Conservation (phyloP, 1,140 invertebrate species). For the Portunus trituberculatus region DNA sequence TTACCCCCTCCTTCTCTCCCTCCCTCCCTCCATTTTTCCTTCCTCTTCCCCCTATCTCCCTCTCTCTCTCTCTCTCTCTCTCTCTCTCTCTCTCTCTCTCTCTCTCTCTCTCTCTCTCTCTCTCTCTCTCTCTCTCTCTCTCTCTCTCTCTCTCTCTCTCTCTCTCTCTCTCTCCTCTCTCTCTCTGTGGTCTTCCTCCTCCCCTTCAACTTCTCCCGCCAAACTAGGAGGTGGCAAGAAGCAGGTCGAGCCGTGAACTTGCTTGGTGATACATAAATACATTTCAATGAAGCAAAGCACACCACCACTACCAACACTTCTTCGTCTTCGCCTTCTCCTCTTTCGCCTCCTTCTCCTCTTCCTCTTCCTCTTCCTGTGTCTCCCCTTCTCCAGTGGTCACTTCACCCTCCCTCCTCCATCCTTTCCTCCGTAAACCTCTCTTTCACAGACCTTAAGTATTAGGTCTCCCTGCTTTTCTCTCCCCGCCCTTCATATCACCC, state of each 20-base stretch:
- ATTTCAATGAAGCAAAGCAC: slow-evolving; percentile 22
- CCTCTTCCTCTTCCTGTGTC: background rate
- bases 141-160: too few species aligned
- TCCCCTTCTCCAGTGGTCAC: background rate
- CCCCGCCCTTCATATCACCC: background rate
- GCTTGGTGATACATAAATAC: slow-evolving; percentile 22
- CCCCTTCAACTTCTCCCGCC: background rate
- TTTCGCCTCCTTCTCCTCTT: background rate
- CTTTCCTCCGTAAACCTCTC: background rate
- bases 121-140: too few species aligned
- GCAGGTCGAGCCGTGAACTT: slow-evolving; percentile 17
- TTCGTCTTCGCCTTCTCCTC: background rate
- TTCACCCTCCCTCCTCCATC: background rate
- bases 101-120: background rate
- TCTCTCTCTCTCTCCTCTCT: too few species aligned
- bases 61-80: background rate
- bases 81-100: background rate
- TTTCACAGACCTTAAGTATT: background rate
- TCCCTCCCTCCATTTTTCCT: background rate
- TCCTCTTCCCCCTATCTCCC: background rate
- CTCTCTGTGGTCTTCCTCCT: background rate
- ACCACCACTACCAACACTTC: background rate
- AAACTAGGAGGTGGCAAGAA: slow-evolving; percentile 20
- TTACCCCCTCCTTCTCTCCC: background rate
- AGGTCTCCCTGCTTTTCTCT: too few species aligned